A percentile compares a stretch with the other conserved stretches of the same genome.
Conservation (phyloP, 2,797 vertebrate species). For the Diplodus puntazzo region DNA sequence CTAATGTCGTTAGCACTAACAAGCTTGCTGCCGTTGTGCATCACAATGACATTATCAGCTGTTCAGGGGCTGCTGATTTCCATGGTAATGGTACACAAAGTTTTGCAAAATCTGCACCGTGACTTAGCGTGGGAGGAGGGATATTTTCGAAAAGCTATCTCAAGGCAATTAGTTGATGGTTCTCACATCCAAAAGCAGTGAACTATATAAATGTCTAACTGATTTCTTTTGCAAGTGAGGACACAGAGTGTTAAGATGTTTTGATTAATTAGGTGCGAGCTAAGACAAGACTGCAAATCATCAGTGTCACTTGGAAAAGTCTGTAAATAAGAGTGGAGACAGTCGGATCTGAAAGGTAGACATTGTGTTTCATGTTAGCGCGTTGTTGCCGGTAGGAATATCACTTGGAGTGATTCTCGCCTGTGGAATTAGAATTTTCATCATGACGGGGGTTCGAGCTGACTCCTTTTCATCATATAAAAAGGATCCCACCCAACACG, state of each 20-base stretch:
- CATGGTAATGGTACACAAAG: constrained; percentile 9
- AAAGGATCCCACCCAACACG: not conserved
- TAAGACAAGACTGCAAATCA: constrained; percentile 1
- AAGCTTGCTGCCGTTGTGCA: constrained; percentile 74
- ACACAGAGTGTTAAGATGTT: not conserved
- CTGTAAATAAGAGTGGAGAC: not conserved
- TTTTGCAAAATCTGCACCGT: constrained; percentile 28
- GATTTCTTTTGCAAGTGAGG: constrained; percentile 11
- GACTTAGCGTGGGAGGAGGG: constrained; percentile 1
- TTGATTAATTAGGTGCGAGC: not conserved
- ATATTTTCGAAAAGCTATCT: constrained; percentile 29
- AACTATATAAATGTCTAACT: constrained; percentile 18
- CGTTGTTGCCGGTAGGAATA: not conserved
- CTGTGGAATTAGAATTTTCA: not conserved
- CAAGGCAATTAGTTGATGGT: constrained; percentile 18
- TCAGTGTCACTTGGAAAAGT: not conserved
- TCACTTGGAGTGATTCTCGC: not conserved
- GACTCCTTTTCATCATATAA: not conserved
- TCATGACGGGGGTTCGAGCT: not conserved
- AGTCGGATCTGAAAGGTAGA: not conserved
- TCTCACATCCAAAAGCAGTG: constrained; percentile 28
- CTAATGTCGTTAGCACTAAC: constrained; percentile 81
- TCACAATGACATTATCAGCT: constrained; percentile 65
- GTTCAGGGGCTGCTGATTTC: constrained; percentile 13
- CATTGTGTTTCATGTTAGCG: not conserved